Evolutionary conservation across 2,797 vertebrate genomes (phyloP).

Genomic region (Taeniopygia guttata): DNA sequence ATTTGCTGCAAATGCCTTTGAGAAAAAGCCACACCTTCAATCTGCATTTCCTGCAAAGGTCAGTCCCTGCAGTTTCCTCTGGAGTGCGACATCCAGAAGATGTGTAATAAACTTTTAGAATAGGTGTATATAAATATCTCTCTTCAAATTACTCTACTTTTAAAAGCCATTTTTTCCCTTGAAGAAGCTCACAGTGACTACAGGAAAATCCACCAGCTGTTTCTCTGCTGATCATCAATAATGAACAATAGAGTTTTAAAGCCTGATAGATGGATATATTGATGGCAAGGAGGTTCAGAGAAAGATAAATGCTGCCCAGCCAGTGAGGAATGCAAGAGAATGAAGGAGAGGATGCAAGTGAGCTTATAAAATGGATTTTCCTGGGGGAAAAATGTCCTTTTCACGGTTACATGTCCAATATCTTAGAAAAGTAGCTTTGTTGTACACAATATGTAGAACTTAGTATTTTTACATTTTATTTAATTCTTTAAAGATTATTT

Average conservation of each 20-base stretch:
- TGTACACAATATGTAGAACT: neutral
- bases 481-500: neutral
- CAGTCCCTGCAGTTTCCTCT: neutral
- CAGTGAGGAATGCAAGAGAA: neutral
- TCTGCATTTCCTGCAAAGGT: neutral
- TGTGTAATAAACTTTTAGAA: neutral
- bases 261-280: neutral
- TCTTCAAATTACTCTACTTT: slow-evolving; percentile 6
- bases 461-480: neutral
- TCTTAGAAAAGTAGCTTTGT: neutral
- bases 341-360: neutral
- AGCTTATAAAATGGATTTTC: neutral
- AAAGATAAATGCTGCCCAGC: neutral
- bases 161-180: neutral
- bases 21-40: neutral
- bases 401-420: neutral
- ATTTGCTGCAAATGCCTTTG: neutral
- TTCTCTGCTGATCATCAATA: neutral
- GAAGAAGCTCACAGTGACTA: neutral
- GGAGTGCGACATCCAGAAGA: neutral
- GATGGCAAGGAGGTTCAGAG: neutral
- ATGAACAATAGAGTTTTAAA: neutral
- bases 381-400: neutral
- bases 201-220: neutral
- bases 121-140: neutral